Percentiles rank a stretch among this genome's conserved stretches.
Evolutionary conservation across 2,113 vertebrate species (phyloP).

Genomic region (Regulus satrapa): DNA sequence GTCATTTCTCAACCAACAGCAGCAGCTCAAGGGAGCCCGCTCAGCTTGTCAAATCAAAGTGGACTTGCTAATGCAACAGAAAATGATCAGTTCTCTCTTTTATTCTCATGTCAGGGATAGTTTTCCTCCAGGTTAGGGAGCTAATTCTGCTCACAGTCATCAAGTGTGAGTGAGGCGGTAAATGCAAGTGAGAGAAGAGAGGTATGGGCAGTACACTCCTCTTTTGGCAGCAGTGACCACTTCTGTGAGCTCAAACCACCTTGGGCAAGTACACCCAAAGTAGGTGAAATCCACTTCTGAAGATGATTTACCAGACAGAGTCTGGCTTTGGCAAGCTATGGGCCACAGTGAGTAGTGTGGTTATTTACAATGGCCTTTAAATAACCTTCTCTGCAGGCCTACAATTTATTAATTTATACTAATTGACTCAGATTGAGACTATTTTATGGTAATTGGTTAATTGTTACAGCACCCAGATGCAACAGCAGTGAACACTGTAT

Average conservation of each 20-base stretch:
- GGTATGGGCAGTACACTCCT: background rate
- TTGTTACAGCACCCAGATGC: constrained; percentile 56
- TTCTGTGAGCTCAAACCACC: background rate
- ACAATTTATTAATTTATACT: constrained; percentile 60
- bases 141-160: background rate
- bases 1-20: background rate
- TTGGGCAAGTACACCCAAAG: background rate
- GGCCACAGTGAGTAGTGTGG: background rate
- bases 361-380: constrained; percentile 51
- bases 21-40: background rate
- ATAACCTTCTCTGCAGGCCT: constrained; percentile 59
- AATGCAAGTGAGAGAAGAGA: background rate
- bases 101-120: background rate
- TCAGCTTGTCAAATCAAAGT: background rate
- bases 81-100: background rate
- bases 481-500: constrained; percentile 36
- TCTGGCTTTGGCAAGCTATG: background rate
- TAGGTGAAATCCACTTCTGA: background rate
- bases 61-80: background rate
- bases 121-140: background rate
- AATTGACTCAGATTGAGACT: constrained; percentile 55
- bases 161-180: background rate
- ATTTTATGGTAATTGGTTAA: constrained; percentile 59
- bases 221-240: background rate
- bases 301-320: background rate